phyloP scores from a whole-genome alignment of 2,888 invertebrate genomes.

The Nymphalis c-album region DNA sequence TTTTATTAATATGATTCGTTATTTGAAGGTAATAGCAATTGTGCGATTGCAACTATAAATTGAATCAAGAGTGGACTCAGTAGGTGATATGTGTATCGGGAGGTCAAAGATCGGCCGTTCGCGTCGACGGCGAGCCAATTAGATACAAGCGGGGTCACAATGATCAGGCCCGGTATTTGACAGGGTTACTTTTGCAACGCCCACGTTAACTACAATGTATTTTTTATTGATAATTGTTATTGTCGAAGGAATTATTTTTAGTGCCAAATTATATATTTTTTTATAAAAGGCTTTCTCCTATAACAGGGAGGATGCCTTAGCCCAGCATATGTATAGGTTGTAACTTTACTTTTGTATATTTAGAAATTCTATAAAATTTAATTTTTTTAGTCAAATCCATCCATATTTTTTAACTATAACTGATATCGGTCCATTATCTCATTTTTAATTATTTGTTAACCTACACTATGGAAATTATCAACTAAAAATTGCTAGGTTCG shows the following conservation, averaged over 20 bases:
- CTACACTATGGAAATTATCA: too few relatives aligned
- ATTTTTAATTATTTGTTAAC: too few relatives aligned
- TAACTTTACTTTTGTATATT: too few relatives aligned
- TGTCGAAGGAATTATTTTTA: neutral
- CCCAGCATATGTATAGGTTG: too few relatives aligned
- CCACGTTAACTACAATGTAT: slow-evolving; percentile 48
- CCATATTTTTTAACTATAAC: too few relatives aligned
- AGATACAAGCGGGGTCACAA: slow-evolving; percentile 66
- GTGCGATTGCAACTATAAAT: slow-evolving; percentile 38
- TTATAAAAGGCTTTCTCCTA: neutral
- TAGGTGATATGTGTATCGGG: slow-evolving; percentile 69
- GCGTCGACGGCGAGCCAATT: slow-evolving; percentile 64
- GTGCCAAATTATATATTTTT: neutral
- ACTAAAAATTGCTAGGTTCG: too few relatives aligned
- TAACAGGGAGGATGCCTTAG: too few relatives aligned
- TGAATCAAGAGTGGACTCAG: slow-evolving; percentile 47
- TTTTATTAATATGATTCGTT: neutral
- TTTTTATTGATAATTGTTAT: slow-evolving; percentile 6
- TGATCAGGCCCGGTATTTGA: slow-evolving; percentile 60
- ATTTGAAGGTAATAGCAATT: slow-evolving; percentile 10
- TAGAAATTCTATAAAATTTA: too few relatives aligned
- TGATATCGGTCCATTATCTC: too few relatives aligned
- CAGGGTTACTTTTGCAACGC: slow-evolving; percentile 61
- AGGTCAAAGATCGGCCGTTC: slow-evolving; percentile 78
- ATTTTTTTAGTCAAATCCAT: too few relatives aligned